Conservation (phyloP, 1,140 invertebrate species). For the Ruditapes philippinarum region DNA sequence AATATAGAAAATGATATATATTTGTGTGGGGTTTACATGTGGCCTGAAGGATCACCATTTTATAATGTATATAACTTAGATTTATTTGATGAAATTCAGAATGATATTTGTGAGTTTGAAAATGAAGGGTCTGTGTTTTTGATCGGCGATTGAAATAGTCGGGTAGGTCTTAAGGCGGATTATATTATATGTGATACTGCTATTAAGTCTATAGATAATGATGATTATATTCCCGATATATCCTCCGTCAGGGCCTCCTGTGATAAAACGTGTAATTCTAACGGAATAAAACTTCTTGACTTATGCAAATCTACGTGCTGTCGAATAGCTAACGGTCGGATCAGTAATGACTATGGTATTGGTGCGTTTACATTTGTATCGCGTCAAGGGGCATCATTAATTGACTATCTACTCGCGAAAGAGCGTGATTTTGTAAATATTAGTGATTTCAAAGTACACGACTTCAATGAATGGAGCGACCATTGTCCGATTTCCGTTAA, state of each 20-base stretch:
- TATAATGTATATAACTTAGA: constrained; percentile 39
- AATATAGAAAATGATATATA: constrained; percentile 29
- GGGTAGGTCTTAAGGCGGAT: neutral
- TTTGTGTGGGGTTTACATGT: constrained; percentile 35
- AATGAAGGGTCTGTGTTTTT: neutral
- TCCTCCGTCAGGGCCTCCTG: neutral
- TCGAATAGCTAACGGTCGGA: constrained; percentile 3
- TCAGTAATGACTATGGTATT: neutral
- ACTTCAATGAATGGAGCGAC: constrained; percentile 36
- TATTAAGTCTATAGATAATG: neutral
- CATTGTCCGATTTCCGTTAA: neutral
- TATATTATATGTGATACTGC: neutral
- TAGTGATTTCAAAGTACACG: neutral
- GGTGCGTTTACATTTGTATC: neutral
- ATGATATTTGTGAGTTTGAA: too few species aligned
- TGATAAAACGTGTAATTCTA: neutral
- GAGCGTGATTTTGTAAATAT: neutral
- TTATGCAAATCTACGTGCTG: neutral
- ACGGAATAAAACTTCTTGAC: neutral
- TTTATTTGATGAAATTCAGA: constrained; percentile 43
- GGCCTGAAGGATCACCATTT: constrained; percentile 25
- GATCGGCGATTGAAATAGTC: neutral
- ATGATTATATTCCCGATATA: constrained; percentile 16
- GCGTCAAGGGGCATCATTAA: neutral
- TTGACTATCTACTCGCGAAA: neutral